Evolutionary conservation across 2,888 invertebrate genomes (phyloP).

Genomic region (Apeira syringaria): DNA sequence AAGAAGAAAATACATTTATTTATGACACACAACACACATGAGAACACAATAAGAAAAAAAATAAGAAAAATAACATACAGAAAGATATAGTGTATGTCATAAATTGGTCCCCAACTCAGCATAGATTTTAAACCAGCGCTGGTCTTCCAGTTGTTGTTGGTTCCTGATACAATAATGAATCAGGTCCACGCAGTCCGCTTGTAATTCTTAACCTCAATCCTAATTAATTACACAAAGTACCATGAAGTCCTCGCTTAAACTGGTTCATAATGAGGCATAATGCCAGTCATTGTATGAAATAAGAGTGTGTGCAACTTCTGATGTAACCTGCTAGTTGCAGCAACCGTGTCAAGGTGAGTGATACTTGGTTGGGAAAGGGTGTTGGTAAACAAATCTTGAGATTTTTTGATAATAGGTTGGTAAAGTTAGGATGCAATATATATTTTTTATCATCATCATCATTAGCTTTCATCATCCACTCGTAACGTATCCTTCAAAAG

Average conservation of each 20-base stretch:
- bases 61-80: too few relatives aligned
- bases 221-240: not conserved
- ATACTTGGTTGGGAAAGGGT: constrained; percentile 16
- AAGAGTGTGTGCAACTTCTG: constrained; percentile 32
- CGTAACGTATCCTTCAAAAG: too few relatives aligned
- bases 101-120: too few relatives aligned
- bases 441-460: not conserved
- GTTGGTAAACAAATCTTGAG: constrained; percentile 20
- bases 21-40: too few relatives aligned
- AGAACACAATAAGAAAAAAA: too few relatives aligned
- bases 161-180: too few relatives aligned
- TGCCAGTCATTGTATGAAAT: constrained; percentile 30
- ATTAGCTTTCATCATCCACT: not conserved
- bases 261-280: constrained; percentile 28
- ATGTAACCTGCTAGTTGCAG: constrained; percentile 25
- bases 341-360: constrained; percentile 29
- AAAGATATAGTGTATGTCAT: too few relatives aligned
- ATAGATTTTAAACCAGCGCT: too few relatives aligned
- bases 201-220: not conserved
- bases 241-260: constrained; percentile 4
- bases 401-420: not conserved
- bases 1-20: too few relatives aligned
- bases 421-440: not conserved
- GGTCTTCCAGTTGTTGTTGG: too few relatives aligned
- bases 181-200: too few relatives aligned